Percentiles rank a stretch among this genome's conserved stretches.
These are phyloP conservation scores for Hymenopus coronatus DNA, from an alignment of 2,888 invertebrate genomes.

Conservation along the genomic window DNA sequence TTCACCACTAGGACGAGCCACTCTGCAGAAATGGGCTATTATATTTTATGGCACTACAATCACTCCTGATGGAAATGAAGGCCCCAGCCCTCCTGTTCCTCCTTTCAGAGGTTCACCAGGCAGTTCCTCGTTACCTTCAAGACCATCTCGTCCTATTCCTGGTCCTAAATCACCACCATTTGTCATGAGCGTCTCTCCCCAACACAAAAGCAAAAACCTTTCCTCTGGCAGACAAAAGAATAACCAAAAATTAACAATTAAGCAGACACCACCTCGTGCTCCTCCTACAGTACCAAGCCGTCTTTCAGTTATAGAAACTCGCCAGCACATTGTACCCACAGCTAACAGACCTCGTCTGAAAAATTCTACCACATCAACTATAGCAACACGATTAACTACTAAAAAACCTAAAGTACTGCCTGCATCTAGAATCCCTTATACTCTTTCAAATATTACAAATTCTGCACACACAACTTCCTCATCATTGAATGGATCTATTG, in stretches of 20 bases:
- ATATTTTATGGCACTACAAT: constrained; percentile 84
- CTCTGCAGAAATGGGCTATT: constrained; percentile 90
- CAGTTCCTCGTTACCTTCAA: constrained; percentile 33
- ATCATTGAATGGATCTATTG: neutral
- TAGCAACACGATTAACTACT: neutral
- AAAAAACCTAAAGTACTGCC: neutral
- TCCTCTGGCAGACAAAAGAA: neutral
- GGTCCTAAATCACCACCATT: constrained; percentile 42
- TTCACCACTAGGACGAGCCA: constrained; percentile 64
- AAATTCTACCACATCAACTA: neutral
- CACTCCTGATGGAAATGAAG: constrained; percentile 46
- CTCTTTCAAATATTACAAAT: neutral
- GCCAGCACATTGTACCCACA: constrained; percentile 9
- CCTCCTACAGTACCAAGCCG: neutral
- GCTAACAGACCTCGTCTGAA: neutral
- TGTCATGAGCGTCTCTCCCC: constrained; percentile 38
- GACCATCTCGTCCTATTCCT: constrained; percentile 1
- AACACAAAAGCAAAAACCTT: constrained; percentile 34
- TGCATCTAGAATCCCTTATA: neutral
- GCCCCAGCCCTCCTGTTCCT: constrained; percentile 36
- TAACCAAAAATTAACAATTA: neutral
- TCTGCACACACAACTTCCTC: neutral
- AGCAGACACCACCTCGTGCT: neutral
- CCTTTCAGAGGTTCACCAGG: constrained; percentile 22
- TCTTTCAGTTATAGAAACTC: constrained; percentile 12